These are phyloP conservation scores for Trinectes maculatus DNA, from an alignment of 2,113 vertebrate species.

Conservation along the genomic window DNA sequence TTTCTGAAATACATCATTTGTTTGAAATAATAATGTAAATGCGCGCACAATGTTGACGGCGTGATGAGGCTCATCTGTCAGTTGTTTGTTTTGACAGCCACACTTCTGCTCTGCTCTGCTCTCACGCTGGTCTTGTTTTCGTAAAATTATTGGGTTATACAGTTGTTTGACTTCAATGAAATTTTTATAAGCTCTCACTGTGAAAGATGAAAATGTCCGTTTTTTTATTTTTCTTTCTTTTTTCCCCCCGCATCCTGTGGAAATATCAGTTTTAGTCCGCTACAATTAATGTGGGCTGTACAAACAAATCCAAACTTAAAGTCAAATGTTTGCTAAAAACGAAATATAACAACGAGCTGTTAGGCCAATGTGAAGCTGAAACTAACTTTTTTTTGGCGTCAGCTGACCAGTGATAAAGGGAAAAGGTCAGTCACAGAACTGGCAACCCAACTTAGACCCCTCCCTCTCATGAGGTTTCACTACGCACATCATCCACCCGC, in stretches of 20 bases:
- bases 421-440: conserved; percentile 40
- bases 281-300: not conserved
- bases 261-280: conserved; percentile 7
- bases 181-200: conserved; percentile 36
- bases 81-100: conserved; percentile 58
- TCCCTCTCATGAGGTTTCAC: not conserved
- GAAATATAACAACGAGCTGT: not conserved
- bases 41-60: not conserved
- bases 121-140: conserved; percentile 54
- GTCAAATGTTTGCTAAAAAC: not conserved
- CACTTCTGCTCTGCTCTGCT: conserved; percentile 37
- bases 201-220: conserved; percentile 38
- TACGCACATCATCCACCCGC: conserved; percentile 18
- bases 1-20: conserved; percentile 8
- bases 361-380: conserved; percentile 14
- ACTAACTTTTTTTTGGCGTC: conserved; percentile 18
- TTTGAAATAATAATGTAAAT: conserved; percentile 47
- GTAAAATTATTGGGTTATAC: conserved; percentile 57
- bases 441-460: conserved; percentile 28
- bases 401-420: conserved; percentile 19
- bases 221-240: not conserved
- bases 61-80: conserved; percentile 51
- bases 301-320: not conserved
- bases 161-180: conserved; percentile 50
- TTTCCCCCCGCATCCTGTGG: not conserved